Conservation (phyloP, 2,888 invertebrate species). For the Lutraria lutraria region DNA sequence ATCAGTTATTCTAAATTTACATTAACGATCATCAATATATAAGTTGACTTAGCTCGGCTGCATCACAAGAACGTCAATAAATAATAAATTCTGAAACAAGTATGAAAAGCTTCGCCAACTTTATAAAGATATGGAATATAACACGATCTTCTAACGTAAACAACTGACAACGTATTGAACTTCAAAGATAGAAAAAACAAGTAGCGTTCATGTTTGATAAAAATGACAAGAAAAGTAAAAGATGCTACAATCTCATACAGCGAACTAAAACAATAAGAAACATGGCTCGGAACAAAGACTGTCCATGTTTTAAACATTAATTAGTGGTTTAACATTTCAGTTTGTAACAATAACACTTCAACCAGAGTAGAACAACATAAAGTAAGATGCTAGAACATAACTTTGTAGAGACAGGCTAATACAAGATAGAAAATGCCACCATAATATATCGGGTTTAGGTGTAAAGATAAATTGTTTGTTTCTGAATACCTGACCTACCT, state of each 20-base stretch:
- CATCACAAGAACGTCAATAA: constrained; percentile 1
- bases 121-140: too few species aligned
- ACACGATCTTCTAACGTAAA: neutral
- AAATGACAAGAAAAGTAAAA: constrained; percentile 28
- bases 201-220: constrained; percentile 40
- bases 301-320: neutral
- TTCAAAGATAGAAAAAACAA: constrained; percentile 30
- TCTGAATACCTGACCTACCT: too few species aligned
- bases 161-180: constrained; percentile 21
- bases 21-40: neutral
- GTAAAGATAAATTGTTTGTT: too few species aligned
- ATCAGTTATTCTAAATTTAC: neutral
- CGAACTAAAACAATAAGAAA: neutral
- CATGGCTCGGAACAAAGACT: neutral
- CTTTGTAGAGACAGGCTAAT: neutral
- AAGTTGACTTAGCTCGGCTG: neutral
- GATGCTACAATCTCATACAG: neutral
- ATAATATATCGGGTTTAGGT: too few species aligned
- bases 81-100: neutral
- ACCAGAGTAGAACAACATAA: neutral
- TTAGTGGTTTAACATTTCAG: neutral
- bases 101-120: neutral
- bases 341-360: constrained; percentile 7
- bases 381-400: neutral
- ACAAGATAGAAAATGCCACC: too few species aligned